These are phyloP conservation scores for Epiblema foenella DNA, from an alignment of 2,888 invertebrate species.

Conservation along the genomic window DNA sequence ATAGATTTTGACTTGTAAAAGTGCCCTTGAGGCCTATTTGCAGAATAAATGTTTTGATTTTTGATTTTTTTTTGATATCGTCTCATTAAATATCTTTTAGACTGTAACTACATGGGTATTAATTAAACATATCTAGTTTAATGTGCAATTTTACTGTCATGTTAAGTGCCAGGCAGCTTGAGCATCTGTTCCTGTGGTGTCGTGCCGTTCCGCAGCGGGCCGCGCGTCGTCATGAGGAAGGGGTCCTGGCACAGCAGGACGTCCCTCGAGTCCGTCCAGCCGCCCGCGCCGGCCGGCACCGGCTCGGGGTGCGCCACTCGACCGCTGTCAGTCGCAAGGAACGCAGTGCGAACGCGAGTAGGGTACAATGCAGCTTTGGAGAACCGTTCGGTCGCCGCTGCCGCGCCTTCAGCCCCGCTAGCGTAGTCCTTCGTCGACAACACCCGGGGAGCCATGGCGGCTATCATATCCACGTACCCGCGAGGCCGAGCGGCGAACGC, in stretches of 20 bases:
- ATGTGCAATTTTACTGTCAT: not conserved
- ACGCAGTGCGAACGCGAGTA: slow-evolving; percentile 51
- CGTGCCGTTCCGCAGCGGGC: not conserved
- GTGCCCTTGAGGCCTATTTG: too few species aligned
- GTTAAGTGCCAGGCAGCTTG: slow-evolving; percentile 4
- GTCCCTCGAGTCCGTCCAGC: slow-evolving; percentile 62
- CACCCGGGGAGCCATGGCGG: slow-evolving; percentile 56
- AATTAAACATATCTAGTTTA: not conserved
- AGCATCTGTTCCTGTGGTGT: not conserved
- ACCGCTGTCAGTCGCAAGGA: slow-evolving; percentile 52
- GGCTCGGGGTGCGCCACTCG: slow-evolving; percentile 44
- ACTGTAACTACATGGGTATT: not conserved
- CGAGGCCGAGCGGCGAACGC: slow-evolving; percentile 50
- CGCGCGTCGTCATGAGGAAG: slow-evolving; percentile 42
- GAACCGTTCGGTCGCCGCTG: slow-evolving; percentile 23
- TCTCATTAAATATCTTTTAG: too few species aligned
- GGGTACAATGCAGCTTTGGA: slow-evolving; percentile 51
- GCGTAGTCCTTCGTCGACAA: slow-evolving; percentile 49
- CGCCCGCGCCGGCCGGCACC: slow-evolving; percentile 56
- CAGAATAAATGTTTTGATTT: too few species aligned
- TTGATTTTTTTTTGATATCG: too few species aligned
- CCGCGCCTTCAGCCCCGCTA: slow-evolving; percentile 45
- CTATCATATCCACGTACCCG: slow-evolving; percentile 54
- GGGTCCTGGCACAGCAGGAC: slow-evolving; percentile 61
- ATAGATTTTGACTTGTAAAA: too few species aligned